phyloP scores from a whole-genome alignment of 2,797 vertebrate genomes.

The Melanotaenia parkinsoni region DNA sequence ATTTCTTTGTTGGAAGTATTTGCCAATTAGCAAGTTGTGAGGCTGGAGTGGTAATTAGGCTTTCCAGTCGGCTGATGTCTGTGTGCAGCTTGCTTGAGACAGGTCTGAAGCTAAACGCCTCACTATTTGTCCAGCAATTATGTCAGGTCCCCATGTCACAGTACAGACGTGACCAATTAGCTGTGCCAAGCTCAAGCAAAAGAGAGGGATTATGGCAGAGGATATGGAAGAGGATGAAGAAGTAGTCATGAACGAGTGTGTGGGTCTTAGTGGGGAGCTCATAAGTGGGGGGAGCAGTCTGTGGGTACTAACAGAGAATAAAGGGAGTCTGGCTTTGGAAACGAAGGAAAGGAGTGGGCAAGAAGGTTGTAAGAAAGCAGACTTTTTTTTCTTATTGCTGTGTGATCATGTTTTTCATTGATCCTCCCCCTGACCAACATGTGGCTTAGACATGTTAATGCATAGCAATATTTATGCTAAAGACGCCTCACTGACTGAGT shows the following conservation, averaged over 20 bases:
- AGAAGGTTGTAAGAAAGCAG: conserved; percentile 24
- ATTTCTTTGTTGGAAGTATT: conserved; percentile 72
- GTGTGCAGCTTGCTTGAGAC: conserved; percentile 74
- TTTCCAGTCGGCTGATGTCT: conserved; percentile 77
- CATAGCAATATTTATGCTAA: conserved; percentile 67
- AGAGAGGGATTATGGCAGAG: conserved; percentile 76
- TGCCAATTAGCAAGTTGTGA: conserved; percentile 80
- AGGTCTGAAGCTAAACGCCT: conserved; percentile 78
- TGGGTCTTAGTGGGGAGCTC: conserved; percentile 36
- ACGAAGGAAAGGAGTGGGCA: conserved; percentile 34
- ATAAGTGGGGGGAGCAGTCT: conserved; percentile 35
- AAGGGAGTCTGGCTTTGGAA: conserved; percentile 59
- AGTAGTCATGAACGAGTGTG: conserved; percentile 43
- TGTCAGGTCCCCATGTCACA: conserved; percentile 81
- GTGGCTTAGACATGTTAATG: conserved; percentile 63
- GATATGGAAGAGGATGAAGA: conserved; percentile 67
- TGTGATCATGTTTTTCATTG: conserved; percentile 71
- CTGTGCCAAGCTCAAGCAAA: conserved; percentile 71
- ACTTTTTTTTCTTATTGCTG: conserved; percentile 33
- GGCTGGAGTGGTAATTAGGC: conserved; percentile 77
- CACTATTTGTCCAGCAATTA: conserved; percentile 84
- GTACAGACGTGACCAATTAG: conserved; percentile 85
- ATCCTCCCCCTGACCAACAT: conserved; percentile 69
- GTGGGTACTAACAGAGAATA: conserved; percentile 58
- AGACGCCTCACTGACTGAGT: conserved; percentile 34